Conservation (phyloP, 2,888 invertebrate genomes). For the Saturnia japonica region DNA sequence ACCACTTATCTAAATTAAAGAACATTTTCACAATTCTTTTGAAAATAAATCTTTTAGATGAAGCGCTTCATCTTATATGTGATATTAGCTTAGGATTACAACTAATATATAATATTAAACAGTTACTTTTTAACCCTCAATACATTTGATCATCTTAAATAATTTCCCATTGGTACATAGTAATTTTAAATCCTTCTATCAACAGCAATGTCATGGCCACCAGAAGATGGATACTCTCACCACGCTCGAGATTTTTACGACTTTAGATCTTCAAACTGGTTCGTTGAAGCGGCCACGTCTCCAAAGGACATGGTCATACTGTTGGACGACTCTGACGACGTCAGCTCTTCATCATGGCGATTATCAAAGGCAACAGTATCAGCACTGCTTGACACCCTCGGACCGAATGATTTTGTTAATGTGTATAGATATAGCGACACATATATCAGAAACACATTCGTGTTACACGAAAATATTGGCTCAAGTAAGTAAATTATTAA, state of each 20-base stretch:
- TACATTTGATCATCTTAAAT: too few relatives aligned
- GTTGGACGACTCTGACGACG: constrained; percentile 94
- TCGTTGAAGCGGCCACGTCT: constrained; percentile 97
- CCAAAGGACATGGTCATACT: constrained; percentile 98
- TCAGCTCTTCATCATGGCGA: constrained; percentile 91
- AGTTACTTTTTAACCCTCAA: too few relatives aligned
- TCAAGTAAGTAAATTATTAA: constrained; percentile 82
- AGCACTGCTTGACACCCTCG: constrained; percentile 95
- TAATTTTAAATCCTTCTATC: constrained; percentile 21
- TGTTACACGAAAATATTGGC: constrained; percentile 96
- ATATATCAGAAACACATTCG: constrained; percentile 90
- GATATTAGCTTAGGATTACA: too few relatives aligned
- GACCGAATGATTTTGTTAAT: constrained; percentile 98
- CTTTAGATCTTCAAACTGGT: constrained; percentile 97
- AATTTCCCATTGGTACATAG: background rate
- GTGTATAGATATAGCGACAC: constrained; percentile 94
- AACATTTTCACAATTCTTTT: too few relatives aligned
- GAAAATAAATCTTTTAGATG: too few relatives aligned
- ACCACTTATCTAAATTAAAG: too few relatives aligned
- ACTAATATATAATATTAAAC: too few relatives aligned
- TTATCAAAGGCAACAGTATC: constrained; percentile 94
- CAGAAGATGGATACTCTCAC: constrained; percentile 88
- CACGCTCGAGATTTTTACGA: constrained; percentile 94
- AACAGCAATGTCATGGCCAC: constrained; percentile 91
- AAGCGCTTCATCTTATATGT: too few relatives aligned